phyloP scores from a whole-genome alignment of 2,113 vertebrate species.

The Phaethon lepturus region DNA sequence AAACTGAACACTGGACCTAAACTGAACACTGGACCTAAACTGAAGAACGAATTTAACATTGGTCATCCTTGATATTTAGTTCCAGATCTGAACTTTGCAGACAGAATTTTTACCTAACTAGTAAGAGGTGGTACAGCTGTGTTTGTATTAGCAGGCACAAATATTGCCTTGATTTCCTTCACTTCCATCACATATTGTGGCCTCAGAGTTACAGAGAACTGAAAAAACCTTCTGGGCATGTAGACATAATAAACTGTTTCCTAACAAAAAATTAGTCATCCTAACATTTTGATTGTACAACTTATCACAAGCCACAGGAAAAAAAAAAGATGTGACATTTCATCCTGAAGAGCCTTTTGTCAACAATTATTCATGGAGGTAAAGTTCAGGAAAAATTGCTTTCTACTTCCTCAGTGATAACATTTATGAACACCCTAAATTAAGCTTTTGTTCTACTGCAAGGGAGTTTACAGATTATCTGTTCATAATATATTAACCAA shows the following conservation, averaged over 20 bases:
- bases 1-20: background rate
- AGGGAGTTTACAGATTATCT: background rate
- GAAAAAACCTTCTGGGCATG: background rate
- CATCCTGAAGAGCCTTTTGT: background rate
- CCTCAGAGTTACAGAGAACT: background rate
- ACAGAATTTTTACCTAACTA: background rate
- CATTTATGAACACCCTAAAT: background rate
- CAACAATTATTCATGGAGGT: background rate
- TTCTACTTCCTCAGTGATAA: background rate
- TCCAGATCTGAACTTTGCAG: background rate
- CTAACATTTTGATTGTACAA: background rate
- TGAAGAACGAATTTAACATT: background rate
- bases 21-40: background rate
- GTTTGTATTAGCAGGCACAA: background rate
- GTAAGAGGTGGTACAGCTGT: background rate
- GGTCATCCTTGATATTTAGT: background rate
- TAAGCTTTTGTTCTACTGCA: background rate
- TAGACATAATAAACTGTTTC: background rate
- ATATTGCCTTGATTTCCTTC: background rate
- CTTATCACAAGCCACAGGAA: background rate
- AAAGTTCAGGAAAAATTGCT: slow-evolving; percentile 32
- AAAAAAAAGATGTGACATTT: slow-evolving; percentile 14
- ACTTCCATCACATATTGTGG: background rate
- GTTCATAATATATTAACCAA: background rate
- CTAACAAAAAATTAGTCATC: background rate